These are phyloP conservation scores for Liposcelis brunnea DNA, from an alignment of 2,888 invertebrate genomes.

Conservation along the genomic window DNA sequence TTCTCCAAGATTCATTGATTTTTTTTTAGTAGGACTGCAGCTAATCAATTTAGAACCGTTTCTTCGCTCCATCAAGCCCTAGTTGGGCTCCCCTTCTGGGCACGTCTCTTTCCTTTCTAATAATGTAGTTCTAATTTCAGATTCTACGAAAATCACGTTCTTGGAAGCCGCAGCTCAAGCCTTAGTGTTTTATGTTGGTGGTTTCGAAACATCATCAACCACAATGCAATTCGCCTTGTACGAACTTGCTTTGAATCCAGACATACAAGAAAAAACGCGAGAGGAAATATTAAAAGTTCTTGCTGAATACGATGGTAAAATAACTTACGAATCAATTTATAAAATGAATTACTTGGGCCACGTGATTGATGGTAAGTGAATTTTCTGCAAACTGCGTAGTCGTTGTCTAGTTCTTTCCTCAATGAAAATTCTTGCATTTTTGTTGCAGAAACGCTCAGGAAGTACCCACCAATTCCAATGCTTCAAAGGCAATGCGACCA, in stretches of 20 bases:
- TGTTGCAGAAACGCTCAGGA: constrained; percentile 21
- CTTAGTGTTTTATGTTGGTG: constrained; percentile 30
- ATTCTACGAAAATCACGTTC: too few species aligned
- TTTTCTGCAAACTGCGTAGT: too few species aligned
- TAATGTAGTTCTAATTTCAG: too few species aligned
- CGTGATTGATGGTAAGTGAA: constrained; percentile 25
- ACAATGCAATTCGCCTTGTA: constrained; percentile 29
- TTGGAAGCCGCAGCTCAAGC: constrained; percentile 25
- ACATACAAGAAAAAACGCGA: constrained; percentile 26
- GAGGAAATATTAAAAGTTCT: constrained; percentile 25
- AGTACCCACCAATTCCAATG: constrained; percentile 24
- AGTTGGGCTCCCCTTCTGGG: too few species aligned
- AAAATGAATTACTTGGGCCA: constrained; percentile 31
- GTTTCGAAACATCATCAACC: constrained; percentile 33
- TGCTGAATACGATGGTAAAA: constrained; percentile 20
- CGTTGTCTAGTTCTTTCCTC: too few species aligned
- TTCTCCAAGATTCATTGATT: too few species aligned
- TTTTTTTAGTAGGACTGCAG: too few species aligned
- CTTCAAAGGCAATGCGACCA: constrained; percentile 25
- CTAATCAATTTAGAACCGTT: too few species aligned
- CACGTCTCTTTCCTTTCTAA: too few species aligned
- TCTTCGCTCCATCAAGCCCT: too few species aligned
- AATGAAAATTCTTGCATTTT: too few species aligned
- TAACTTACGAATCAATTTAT: constrained; percentile 27
- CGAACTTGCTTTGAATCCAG: constrained; percentile 26